Conservation (phyloP, 2,888 invertebrate species). For the Orthonevra nobilis region DNA sequence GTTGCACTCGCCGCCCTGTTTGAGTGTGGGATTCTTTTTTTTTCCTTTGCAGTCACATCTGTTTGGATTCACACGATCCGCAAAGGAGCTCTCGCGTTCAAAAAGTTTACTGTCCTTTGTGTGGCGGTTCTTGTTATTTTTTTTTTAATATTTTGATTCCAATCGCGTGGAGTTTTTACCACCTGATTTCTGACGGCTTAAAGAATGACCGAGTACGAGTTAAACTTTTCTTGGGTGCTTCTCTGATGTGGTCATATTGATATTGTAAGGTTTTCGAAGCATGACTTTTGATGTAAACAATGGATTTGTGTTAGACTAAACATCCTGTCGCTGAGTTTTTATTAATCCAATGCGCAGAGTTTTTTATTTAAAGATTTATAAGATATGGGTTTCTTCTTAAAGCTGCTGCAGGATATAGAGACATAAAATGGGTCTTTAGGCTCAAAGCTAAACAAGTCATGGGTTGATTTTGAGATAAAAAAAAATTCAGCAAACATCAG, state of each 20-base stretch:
- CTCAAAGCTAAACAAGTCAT: too few species aligned
- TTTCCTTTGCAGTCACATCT: conserved; percentile 25
- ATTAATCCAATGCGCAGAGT: not conserved
- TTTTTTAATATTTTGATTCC: conserved; percentile 41
- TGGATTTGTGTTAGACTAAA: conserved; percentile 10
- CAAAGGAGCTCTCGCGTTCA: conserved; percentile 25
- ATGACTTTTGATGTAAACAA: conserved; percentile 19
- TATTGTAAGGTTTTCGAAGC: not conserved
- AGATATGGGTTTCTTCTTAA: not conserved
- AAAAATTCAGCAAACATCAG: too few species aligned
- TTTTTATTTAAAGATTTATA: too few species aligned
- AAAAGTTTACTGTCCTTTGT: conserved; percentile 51
- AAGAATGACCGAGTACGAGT: not conserved
- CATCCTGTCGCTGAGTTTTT: conserved; percentile 9
- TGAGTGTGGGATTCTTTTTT: conserved; percentile 9
- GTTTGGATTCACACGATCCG: conserved; percentile 51
- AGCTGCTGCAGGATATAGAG: too few species aligned
- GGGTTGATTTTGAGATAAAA: too few species aligned
- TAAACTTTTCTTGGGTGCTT: conserved; percentile 14
- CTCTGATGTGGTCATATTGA: conserved; percentile 8
- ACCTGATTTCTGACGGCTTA: conserved; percentile 38
- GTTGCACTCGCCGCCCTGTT: conserved; percentile 14
- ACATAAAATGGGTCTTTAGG: too few species aligned
- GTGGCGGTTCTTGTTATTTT: conserved; percentile 6
- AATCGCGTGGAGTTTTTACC: conserved; percentile 62